Evolutionary conservation across 2,113 vertebrate genomes (phyloP).

Genomic region (Gnathonemus echidnorhynchus): DNA sequence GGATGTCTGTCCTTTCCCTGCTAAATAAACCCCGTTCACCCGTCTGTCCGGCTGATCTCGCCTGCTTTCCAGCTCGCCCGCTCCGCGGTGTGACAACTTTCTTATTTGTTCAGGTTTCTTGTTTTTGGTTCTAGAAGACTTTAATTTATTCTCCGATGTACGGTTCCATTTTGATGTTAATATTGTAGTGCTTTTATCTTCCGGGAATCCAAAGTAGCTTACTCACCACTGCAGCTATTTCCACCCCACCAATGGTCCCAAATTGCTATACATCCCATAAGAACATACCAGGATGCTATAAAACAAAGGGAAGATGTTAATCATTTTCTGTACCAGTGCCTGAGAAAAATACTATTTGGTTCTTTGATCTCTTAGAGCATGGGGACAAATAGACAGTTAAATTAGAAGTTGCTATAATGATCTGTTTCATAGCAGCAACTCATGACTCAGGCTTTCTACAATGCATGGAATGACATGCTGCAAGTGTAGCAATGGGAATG

Average conservation of each 20-base stretch:
- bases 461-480: neutral
- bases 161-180: too few relatives aligned
- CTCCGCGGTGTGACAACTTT: neutral
- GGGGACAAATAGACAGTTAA: constrained; percentile 21
- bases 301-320: neutral
- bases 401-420: constrained; percentile 29
- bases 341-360: neutral
- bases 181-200: neutral
- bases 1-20: too few relatives aligned
- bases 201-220: neutral
- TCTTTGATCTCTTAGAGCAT: neutral
- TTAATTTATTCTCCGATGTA: neutral
- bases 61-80: too few relatives aligned
- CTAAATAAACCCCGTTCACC: too few relatives aligned
- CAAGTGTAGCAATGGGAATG: neutral
- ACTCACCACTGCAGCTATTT: neutral
- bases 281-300: neutral
- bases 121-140: neutral
- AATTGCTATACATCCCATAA: too few relatives aligned
- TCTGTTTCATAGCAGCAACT: neutral
- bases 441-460: neutral
- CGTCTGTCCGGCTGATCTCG: too few relatives aligned
- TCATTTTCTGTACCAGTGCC: neutral
- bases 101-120: neutral
- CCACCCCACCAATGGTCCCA: too few relatives aligned